Base-by-base conservation (phyloP, 64 coral and sea anemone species). In the Anthopleura sola region DNA sequence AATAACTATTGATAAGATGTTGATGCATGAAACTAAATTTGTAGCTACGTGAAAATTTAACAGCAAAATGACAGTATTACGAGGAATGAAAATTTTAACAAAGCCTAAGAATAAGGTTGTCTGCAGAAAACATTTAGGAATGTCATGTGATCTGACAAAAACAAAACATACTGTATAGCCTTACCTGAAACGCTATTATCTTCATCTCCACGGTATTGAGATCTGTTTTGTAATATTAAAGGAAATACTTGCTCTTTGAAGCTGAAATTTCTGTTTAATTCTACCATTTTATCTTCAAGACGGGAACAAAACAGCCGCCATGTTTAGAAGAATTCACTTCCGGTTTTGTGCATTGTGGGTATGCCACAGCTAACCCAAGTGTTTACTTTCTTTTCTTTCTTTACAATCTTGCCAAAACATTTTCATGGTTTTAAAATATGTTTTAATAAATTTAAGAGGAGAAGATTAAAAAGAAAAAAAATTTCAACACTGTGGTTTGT, bases 231-330 rank as follows among this genome's bases (percentile, higher is more conserved):
- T 32, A 96, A 54, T 49, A 96, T 90, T 26, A 82, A 84, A 51
- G 94, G 90, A 36, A 96, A 82, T 71, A 96, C 86, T 5, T 90
- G 87, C 37, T 96, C 87, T 49, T 96, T 77, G 75, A 96, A 96
- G 85, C 90, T 90, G 20, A 96, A 92, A 34, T 90, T 87, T 60
- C 53, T 86, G 28, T 86, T 87, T 36, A 96, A 62, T 23, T 95
- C 93, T 29, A 95, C 90, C 82, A 87, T 86, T 68, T 82, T 62
- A 58, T 87, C 10, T 37, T 62, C 18, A 34, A 29, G 76, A 24
- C 76, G 11, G 19, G 11, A 79, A 38, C 21, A 48, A 23, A 79
- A 44, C 44, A 48, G 44, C 76, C 76, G 76, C 76, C 76, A 79
- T 79, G 18, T 44, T 79, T 44, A 79, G 6, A 40, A 47, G 5